Base-by-base conservation (phyloP, 2,113 vertebrate genomes). In the Tragelaphus imberbis region DNA sequence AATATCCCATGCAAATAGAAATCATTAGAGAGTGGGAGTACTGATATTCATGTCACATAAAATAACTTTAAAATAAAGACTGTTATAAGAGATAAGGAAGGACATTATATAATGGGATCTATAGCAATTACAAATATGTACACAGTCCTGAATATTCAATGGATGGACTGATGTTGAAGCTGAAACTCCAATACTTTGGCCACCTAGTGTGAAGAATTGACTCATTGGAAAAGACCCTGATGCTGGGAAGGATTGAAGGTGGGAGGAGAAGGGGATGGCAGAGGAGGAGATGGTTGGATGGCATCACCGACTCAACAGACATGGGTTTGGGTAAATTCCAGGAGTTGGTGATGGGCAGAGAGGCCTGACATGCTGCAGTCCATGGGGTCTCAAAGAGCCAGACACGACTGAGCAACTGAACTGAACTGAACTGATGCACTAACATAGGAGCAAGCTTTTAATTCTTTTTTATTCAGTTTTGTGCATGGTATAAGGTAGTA, bases 321-420 rank as follows among this genome's bases (percentile, higher is more conserved):
- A 36, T 23, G 65, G n/a, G 65, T 68, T 68, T 68, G 33, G 21
- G n/a, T 36, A 11, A 71, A 36, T 9, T 71, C 17, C 0, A 0
- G n/a, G 19, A 71, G 19, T 21, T 71, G 65, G 17, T 71, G 65
- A 71, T 12, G n/a, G 9, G 36, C 65, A 71, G n/a, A n/a, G n/a
- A 71, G n/a, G 65, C 17, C n/a, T 71, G n/a, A 19, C 17, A 71
- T 23, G n/a, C 17, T 36, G 65, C n/a, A 36, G 17, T 71, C 2
- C n/a, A 36, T 36, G n/a, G n/a, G 17, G 65, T 36, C n/a, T 0
- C 9, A 71, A 36, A 71, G 17, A 71, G 9, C 8, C n/a, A 36
- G 65, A 36, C 17, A 23, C 0, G 1, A 36, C 65, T 36, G 65
- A 71, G n/a, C 0, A 1, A 36, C 65, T 71, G 65, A 36, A 71